These are phyloP conservation scores for Anas bahamensis DNA, from an alignment of 2,797 vertebrate species.

Conservation along the genomic window DNA sequence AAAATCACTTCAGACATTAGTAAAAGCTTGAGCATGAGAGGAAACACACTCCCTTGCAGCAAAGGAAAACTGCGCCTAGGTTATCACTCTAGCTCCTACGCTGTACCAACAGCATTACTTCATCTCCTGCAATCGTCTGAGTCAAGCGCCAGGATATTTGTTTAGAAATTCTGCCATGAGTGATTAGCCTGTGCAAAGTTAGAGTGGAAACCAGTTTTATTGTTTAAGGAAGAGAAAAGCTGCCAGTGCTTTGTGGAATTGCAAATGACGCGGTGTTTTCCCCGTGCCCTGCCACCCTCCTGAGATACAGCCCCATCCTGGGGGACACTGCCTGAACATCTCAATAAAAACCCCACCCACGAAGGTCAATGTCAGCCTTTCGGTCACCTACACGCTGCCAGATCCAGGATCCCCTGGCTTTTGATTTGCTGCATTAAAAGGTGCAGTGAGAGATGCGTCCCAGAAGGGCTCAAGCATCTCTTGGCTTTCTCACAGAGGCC, in stretches of 20 bases:
- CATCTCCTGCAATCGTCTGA: constrained; percentile 39
- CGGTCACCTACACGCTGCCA: neutral
- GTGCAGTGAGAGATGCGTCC: neutral
- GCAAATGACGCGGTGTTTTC: neutral
- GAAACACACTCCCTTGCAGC: neutral
- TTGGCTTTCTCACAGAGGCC: neutral
- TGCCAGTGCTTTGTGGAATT: neutral
- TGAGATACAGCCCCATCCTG: neutral
- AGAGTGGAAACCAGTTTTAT: constrained; percentile 8
- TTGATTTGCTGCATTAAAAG: neutral
- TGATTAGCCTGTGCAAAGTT: neutral
- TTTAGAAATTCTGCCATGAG: constrained; percentile 30
- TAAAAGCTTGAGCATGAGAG: neutral
- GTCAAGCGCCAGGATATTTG: constrained; percentile 37
- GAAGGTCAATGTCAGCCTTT: neutral
- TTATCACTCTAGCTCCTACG: neutral
- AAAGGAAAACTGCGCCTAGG: neutral
- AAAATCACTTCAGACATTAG: neutral
- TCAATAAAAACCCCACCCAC: neutral
- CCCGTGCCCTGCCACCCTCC: neutral
- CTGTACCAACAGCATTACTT: constrained; percentile 37
- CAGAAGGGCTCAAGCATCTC: neutral
- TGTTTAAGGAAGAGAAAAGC: constrained; percentile 21
- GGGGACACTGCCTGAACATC: neutral
- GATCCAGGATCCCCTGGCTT: neutral